Conservation (phyloP, 1,140 invertebrate genomes). For the Stegodyphus dumicola region DNA sequence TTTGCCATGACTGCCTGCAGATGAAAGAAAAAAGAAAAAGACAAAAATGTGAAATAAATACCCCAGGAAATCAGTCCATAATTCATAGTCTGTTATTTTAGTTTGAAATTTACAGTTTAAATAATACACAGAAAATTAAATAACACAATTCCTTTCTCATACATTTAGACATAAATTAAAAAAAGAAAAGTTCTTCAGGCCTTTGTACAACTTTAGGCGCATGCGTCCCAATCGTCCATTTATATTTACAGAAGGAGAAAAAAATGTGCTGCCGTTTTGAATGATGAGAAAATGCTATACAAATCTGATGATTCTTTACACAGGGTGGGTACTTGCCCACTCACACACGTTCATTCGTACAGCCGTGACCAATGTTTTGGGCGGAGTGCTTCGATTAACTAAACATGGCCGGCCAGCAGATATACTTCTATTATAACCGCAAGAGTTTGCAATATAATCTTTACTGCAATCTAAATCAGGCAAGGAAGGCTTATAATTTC, state of each 20-base stretch:
- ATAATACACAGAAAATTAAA: conserved; percentile 49
- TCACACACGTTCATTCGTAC: background rate
- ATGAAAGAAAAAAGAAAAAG: too few relatives aligned
- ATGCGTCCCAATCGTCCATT: conserved; percentile 39
- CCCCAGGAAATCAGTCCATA: background rate
- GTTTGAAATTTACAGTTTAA: conserved; percentile 22
- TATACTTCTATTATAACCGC: background rate
- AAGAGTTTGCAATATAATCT: background rate
- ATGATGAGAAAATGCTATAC: conserved; percentile 17
- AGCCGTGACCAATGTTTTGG: conserved; percentile 44
- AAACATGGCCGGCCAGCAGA: conserved; percentile 13
- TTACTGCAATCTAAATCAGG: background rate
- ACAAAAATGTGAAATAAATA: too few relatives aligned
- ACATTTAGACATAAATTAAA: conserved; percentile 48
- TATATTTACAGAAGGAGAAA: conserved; percentile 58
- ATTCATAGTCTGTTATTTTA: background rate
- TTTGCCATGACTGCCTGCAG: too few relatives aligned
- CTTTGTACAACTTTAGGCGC: conserved; percentile 44
- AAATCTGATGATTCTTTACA: conserved; percentile 22
- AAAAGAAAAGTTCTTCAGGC: conserved; percentile 6
- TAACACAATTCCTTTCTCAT: conserved; percentile 41
- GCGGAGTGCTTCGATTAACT: conserved; percentile 58
- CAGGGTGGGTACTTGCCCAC: background rate
- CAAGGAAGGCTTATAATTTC: background rate
- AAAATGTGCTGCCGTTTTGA: conserved; percentile 43